phyloP scores from a whole-genome alignment of 1,140 invertebrate genomes.

The Solenopsis fugax region DNA sequence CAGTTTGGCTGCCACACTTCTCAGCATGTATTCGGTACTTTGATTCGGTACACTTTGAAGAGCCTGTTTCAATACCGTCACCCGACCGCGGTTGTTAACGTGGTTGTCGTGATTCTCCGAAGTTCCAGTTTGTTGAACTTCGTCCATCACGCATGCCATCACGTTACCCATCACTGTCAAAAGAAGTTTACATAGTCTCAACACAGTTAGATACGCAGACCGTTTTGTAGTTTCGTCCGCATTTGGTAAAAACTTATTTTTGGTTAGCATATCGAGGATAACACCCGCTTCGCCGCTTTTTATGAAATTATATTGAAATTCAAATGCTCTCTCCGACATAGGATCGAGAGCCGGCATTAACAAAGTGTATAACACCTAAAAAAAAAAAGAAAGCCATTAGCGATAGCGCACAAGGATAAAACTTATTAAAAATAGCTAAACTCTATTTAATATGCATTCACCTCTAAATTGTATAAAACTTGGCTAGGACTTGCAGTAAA shows the following conservation, averaged over 20 bases:
- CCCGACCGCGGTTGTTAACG: slow-evolving; percentile 83
- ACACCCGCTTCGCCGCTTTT: slow-evolving; percentile 93
- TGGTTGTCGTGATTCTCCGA: slow-evolving; percentile 83
- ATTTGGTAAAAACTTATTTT: slow-evolving; percentile 94
- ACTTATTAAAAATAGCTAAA: neutral
- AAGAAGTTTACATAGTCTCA: slow-evolving; percentile 96
- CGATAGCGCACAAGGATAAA: neutral
- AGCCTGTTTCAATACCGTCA: slow-evolving; percentile 90
- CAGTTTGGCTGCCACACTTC: slow-evolving; percentile 91
- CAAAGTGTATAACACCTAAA: slow-evolving; percentile 95
- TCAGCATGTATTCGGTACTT: slow-evolving; percentile 90
- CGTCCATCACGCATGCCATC: slow-evolving; percentile 89
- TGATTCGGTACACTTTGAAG: slow-evolving; percentile 91
- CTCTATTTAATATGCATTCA: slow-evolving; percentile 75
- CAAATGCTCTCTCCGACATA: slow-evolving; percentile 93
- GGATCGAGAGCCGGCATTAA: slow-evolving; percentile 96
- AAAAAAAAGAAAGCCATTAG: slow-evolving; percentile 61
- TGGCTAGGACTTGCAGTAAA: slow-evolving; percentile 92
- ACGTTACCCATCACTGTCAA: slow-evolving; percentile 95
- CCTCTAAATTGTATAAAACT: slow-evolving; percentile 92
- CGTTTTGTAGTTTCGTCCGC: slow-evolving; percentile 94
- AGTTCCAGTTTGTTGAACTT: slow-evolving; percentile 82
- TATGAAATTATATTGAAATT: slow-evolving; percentile 96
- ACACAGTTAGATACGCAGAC: slow-evolving; percentile 94
- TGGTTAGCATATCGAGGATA: slow-evolving; percentile 94